Conservation (phyloP, 2,113 vertebrate species). For the Otocyon megalotis region DNA sequence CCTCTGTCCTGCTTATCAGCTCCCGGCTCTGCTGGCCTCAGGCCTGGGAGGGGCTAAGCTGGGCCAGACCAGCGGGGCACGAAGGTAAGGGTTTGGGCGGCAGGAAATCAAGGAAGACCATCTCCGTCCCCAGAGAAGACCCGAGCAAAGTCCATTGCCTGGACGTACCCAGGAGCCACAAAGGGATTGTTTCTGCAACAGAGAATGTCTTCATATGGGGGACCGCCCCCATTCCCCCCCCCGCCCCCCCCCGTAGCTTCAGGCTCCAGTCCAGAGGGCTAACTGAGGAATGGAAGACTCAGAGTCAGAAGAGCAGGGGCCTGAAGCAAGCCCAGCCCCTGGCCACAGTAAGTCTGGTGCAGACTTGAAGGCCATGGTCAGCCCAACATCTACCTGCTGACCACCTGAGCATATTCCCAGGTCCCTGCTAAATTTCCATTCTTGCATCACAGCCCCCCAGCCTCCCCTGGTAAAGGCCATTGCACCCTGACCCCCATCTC, state of each 20-base stretch:
- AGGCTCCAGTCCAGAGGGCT: not conserved
- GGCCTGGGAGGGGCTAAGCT: not conserved
- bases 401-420: not conserved
- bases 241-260: rapidly evolving
- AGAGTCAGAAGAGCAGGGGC: not conserved
- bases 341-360: not conserved
- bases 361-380: not conserved
- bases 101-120: not conserved
- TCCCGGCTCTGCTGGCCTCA: not conserved
- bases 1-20: not conserved
- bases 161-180: not conserved
- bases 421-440: not conserved
- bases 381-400: not conserved
- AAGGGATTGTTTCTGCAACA: not conserved
- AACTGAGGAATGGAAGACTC: not conserved
- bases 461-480: not conserved
- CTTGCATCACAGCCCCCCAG: not conserved
- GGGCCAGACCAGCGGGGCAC: not conserved
- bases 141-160: not conserved
- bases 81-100: not conserved
- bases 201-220: too few relatives aligned
- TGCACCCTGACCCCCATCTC: not conserved
- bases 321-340: not conserved
- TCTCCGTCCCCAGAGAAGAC: not conserved
- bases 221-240: not conserved